Evolutionary conservation across 2,797 vertebrate genomes (phyloP).

Genomic region (Myoxocephalus aenaeus): DNA sequence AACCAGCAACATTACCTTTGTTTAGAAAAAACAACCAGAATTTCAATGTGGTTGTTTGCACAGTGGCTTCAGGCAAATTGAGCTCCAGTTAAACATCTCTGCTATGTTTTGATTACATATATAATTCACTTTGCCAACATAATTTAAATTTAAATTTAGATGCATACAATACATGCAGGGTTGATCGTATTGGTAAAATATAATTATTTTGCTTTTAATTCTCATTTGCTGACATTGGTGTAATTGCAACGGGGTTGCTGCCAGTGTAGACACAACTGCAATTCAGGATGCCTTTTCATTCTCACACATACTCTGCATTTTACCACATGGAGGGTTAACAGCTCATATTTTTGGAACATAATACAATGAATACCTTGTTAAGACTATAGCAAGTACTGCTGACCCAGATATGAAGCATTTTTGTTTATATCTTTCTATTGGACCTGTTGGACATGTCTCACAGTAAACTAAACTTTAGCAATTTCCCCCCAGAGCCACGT

Average conservation of each 20-base stretch:
- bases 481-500: neutral
- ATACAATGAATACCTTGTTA: conserved; percentile 1
- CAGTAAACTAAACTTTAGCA: neutral
- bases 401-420: neutral
- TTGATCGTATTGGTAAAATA: neutral
- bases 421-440: neutral
- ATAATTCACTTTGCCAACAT: neutral
- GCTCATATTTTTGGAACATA: neutral
- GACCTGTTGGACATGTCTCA: neutral
- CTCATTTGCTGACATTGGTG: neutral
- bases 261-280: neutral
- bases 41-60: neutral
- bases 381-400: neutral
- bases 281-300: neutral
- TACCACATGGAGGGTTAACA: neutral
- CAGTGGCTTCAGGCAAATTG: neutral
- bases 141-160: neutral
- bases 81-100: neutral
- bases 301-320: neutral
- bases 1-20: neutral
- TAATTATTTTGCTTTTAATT: neutral
- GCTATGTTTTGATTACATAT: neutral
- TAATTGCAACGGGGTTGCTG: neutral
- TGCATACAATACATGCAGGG: neutral
- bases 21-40: neutral